These are phyloP conservation scores for Tupaia chinensis DNA, from an alignment of 2,113 vertebrate species.

Conservation along the genomic window DNA sequence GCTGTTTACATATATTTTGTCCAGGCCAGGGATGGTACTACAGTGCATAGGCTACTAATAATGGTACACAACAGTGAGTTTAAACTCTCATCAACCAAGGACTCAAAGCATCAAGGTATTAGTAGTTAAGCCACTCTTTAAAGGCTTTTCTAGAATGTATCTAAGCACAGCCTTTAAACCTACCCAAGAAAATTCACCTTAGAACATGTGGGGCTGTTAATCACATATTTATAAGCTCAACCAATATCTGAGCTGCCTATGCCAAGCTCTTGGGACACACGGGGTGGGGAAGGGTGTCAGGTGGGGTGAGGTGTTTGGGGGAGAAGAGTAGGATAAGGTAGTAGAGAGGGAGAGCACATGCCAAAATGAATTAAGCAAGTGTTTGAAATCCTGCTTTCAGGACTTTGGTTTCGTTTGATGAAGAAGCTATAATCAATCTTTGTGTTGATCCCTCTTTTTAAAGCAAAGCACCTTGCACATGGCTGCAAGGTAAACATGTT, in stretches of 20 bases:
- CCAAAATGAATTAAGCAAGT: neutral
- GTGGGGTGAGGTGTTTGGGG: no score
- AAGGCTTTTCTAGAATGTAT: neutral
- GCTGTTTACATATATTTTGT: neutral
- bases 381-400: neutral
- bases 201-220: neutral
- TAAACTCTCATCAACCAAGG: slow-evolving; percentile 1
- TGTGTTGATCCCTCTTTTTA: neutral
- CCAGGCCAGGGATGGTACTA: neutral
- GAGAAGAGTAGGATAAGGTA: neutral
- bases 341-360: neutral
- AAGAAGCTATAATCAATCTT: neutral
- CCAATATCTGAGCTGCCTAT: neutral
- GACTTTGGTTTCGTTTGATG: neutral
- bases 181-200: neutral
- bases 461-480: neutral
- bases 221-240: neutral
- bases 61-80: neutral
- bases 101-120: neutral
- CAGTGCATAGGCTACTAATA: neutral
- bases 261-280: neutral
- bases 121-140: neutral
- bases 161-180: neutral
- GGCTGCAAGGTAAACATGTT: neutral
- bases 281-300: no score